phyloP scores from a whole-genome alignment of 2,888 invertebrate genomes.

The Sceliomorpha sp. region DNA sequence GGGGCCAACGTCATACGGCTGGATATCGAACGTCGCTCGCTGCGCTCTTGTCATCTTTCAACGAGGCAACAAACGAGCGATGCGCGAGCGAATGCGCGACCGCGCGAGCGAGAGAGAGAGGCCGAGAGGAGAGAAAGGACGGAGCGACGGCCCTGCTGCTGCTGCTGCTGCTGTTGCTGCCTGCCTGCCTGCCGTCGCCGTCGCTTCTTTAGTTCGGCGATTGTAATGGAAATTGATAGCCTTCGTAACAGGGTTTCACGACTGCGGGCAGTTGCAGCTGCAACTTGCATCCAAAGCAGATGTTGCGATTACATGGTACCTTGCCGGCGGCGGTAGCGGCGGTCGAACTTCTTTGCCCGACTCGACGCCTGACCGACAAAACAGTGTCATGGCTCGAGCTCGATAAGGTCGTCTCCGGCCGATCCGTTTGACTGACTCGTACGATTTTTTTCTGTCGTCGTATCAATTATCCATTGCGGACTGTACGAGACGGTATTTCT shows the following conservation, averaged over 20 bases:
- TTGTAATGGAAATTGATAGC: slow-evolving; percentile 67
- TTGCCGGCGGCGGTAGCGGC: neutral
- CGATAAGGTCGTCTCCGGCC: neutral
- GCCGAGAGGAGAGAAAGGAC: too few relatives aligned
- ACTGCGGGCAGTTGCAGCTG: slow-evolving; percentile 4
- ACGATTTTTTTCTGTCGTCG: neutral
- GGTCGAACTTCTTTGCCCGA: slow-evolving; percentile 1
- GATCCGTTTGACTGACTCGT: neutral
- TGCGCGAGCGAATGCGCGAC: too few relatives aligned
- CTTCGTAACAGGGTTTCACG: slow-evolving; percentile 6
- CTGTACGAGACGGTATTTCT: too few relatives aligned
- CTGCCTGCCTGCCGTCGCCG: too few relatives aligned
- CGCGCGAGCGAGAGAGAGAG: too few relatives aligned
- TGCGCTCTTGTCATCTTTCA: too few relatives aligned
- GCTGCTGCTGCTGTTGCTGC: too few relatives aligned
- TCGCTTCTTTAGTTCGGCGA: slow-evolving; percentile 31
- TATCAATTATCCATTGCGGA: neutral
- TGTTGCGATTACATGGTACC: slow-evolving; percentile 9
- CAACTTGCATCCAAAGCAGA: slow-evolving; percentile 8
- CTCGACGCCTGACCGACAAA: neutral
- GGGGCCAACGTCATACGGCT: too few relatives aligned
- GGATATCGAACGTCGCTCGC: too few relatives aligned
- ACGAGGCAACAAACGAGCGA: too few relatives aligned
- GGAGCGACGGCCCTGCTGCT: too few relatives aligned
- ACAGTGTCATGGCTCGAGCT: slow-evolving; percentile 4